Evolutionary conservation across 2,797 vertebrate genomes (phyloP), one percentile per base, ranked within the genome.

Genomic region (Sebastes steindachneri): DNA sequence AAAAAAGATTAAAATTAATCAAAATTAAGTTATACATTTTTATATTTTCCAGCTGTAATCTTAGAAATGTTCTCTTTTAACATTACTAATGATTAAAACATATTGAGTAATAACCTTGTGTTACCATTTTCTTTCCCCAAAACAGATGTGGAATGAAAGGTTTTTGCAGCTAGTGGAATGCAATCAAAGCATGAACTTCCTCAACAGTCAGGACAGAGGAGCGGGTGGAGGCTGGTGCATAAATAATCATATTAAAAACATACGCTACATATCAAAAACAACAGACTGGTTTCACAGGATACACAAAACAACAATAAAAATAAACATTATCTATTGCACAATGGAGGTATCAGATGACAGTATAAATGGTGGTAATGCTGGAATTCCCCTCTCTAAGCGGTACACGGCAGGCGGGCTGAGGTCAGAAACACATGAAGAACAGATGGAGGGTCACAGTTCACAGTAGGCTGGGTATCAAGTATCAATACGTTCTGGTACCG

Each of bases 271-370:
- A 83, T 85, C 12, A 87, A 91, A 89, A 84, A 85, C 83, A 83
- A 84, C 68, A 68, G 81, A 91, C 82, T 82, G 79, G 71, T 87
- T 92, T 91, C 87, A 92, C 89, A 92, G 54, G 54, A 85, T 68
- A 88, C 79, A 91, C 37, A 90, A 81, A 88, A 90, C 69, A 89
- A 87, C 74, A 89, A 88, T 77, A 90, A 90, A 91, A 93, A 87
- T 80, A 90, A 89, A 93, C 76, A 89, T 87, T 60, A 87, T 85
- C 94, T 95, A 96, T 96, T 96, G 95, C 95, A 96, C 96, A 94
- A 91, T 90, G 83, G 92, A 93, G 88, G 88, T 86, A 92, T 83
- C 72, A 68, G 77, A 88, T 57, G 53, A 91, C 51, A 93, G 88
- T 82, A 90, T 85, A 75, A 87, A 75, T 74, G 82, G 77, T 19